Evolutionary conservation across 2,797 vertebrate species (phyloP), one percentile per base, ranked within the genome.

Genomic region (Chaunax sp.): DNA sequence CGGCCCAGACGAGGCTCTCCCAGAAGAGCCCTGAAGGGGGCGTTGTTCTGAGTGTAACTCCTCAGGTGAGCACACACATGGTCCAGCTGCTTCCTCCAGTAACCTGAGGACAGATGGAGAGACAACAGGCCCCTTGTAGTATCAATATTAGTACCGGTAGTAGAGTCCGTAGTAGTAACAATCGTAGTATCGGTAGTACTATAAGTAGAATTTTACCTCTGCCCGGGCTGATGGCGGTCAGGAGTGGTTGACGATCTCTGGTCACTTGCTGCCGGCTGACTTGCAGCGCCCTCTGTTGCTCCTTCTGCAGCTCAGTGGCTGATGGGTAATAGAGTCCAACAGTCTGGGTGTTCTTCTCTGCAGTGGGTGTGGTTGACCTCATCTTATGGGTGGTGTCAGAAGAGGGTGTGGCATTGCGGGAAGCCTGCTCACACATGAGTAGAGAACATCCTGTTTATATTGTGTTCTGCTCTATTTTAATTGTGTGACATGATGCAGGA

Each of bases 21-120:
- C 69, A 99, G 90, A 82, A 98, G 88, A 12, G 94, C 83, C 75
- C 96, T 94, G 91, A 99, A 98, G 77, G 96, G 90, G 51, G 89
- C 68, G 63, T 96, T 94, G 90, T 97, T 99, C 86, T 97, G 97
- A 33, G 96, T 77, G n/a, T 96, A 96, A 72, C 95, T 95, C 64
- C 96, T 94, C 62, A 99, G 90, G 72, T 99, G 97, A 58, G 96
- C 93, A 6, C 95, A 96, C 10, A 98, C 74, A 0, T 98, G 97
- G 87, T 98, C 97, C 84, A 98, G 14, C 83, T 99, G 97, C 78
- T 94, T 95, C 84, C 97, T 96, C 97, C 97, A 99, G 88, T 93
- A 98, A 53, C 97, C 97, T 98, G 69, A 28, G 18, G 15, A 70
- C n/a, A n/a, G 5, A 15, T 20, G 1, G 7, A 14, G 18, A 38